Conservation (phyloP, 2,113 vertebrate species). For the Ctenodactylus gundi region DNA sequence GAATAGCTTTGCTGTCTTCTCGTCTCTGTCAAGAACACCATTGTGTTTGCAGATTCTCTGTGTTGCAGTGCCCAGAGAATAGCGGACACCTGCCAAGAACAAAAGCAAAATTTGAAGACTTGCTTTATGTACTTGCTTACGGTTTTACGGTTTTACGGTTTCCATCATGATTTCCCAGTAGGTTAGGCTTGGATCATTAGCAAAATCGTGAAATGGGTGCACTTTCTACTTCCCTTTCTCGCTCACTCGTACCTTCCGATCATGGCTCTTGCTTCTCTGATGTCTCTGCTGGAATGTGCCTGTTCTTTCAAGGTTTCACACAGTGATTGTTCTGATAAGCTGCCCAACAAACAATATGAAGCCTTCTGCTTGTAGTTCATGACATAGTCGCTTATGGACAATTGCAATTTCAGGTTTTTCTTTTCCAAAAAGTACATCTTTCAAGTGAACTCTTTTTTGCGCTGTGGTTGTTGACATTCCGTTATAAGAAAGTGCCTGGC, state of each 20-base stretch:
- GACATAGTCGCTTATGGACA: background rate
- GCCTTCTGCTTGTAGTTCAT: background rate
- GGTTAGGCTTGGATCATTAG: background rate
- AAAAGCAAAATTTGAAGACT: conserved; percentile 22
- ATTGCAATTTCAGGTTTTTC: background rate
- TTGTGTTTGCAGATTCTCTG: background rate
- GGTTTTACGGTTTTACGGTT: background rate
- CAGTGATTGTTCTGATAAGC: background rate
- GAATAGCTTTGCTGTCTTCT: background rate
- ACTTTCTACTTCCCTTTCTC: no score
- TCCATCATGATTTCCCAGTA: background rate
- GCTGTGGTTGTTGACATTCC: conserved; percentile 7
- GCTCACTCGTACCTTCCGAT: no score
- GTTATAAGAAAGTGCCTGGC: background rate
- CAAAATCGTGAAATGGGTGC: background rate
- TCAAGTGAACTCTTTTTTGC: conserved; percentile 1
- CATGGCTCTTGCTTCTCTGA: background rate
- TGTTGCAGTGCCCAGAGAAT: background rate
- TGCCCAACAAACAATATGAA: background rate
- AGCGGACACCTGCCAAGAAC: background rate
- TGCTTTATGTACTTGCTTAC: background rate
- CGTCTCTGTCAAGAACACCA: background rate
- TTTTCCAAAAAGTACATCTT: background rate
- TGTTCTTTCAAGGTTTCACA: background rate
- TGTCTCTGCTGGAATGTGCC: background rate